Percentiles rank a stretch among this genome's conserved stretches.
Conservation (phyloP, 2,888 invertebrate genomes). For the Scaptomyza tumidula region DNA sequence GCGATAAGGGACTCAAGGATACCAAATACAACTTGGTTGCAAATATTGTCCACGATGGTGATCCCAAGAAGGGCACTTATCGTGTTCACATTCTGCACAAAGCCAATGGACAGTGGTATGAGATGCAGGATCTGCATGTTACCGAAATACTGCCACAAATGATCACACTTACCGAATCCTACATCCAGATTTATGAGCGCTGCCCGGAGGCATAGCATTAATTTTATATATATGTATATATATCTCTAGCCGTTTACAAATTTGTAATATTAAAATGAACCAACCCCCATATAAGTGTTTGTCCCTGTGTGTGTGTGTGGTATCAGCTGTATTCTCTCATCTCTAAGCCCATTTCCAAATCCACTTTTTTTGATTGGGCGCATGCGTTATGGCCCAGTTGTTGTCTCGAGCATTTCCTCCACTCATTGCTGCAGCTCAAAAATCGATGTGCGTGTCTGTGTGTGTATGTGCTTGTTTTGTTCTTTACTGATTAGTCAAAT, state of each 20-base stretch:
- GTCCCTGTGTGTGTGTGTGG: not conserved
- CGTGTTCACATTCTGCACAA: constrained; percentile 96
- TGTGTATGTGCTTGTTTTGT: not conserved
- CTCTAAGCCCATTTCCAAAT: not conserved
- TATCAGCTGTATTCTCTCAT: not conserved
- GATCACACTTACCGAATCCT: constrained; percentile 99
- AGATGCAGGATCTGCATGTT: constrained; percentile 99
- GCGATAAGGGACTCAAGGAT: constrained; percentile 88
- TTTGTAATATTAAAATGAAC: constrained; percentile 3
- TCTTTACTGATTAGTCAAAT: constrained; percentile 29
- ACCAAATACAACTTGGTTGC: constrained; percentile 99
- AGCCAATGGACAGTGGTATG: constrained; percentile 93
- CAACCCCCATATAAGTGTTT: not conserved
- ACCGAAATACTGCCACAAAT: constrained; percentile 99
- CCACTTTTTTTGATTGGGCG: constrained; percentile 15
- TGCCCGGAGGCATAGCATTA: constrained; percentile 61
- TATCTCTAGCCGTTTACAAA: constrained; percentile 5
- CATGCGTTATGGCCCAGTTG: constrained; percentile 56
- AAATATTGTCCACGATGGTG: constrained; percentile 99
- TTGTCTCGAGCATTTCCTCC: constrained; percentile 15
- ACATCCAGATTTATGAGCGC: constrained; percentile 94
- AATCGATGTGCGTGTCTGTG: constrained; percentile 56
- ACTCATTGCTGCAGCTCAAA: constrained; percentile 35
- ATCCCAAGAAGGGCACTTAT: constrained; percentile 97
- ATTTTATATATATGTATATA: constrained; percentile 9